These are phyloP conservation scores for Leptinotarsa texana DNA, from an alignment of 1,140 invertebrate genomes.

Conservation along the genomic window DNA sequence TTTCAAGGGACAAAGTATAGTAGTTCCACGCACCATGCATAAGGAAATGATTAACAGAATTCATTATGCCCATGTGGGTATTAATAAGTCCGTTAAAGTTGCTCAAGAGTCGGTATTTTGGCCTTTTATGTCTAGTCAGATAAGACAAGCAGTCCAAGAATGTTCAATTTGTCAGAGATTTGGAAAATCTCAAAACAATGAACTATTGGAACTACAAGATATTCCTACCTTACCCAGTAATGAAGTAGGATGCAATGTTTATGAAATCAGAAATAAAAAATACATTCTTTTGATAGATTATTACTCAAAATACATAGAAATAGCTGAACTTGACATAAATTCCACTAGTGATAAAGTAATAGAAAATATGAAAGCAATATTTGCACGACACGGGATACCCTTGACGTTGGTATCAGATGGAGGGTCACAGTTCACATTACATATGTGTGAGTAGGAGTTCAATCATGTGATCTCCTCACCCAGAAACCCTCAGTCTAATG, in stretches of 20 bases:
- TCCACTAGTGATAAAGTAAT: neutral
- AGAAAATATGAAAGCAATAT: slow-evolving; percentile 32
- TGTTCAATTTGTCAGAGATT: slow-evolving; percentile 53
- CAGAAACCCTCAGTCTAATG: no score
- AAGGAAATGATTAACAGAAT: slow-evolving; percentile 51
- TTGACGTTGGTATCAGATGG: no score
- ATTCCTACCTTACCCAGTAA: slow-evolving; percentile 46
- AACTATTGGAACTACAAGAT: slow-evolving; percentile 49
- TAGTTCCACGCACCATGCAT: slow-evolving; percentile 50
- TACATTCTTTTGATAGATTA: slow-evolving; percentile 54
- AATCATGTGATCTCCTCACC: no score
- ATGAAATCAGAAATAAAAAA: slow-evolving; percentile 47
- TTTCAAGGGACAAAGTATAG: neutral
- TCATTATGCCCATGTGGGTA: slow-evolving; percentile 56
- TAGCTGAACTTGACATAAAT: slow-evolving; percentile 14
- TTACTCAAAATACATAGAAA: slow-evolving; percentile 50
- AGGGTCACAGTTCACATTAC: no score
- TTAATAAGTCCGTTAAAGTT: neutral
- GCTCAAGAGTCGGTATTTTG: slow-evolving; percentile 34
- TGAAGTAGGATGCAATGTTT: slow-evolving; percentile 48
- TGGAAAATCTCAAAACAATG: slow-evolving; percentile 38
- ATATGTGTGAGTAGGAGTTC: no score
- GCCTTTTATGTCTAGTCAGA: slow-evolving; percentile 53
- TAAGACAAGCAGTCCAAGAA: slow-evolving; percentile 53
- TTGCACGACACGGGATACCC: no score